Conservation (phyloP, 2,113 vertebrate genomes). For the Acinonyx jubatus region DNA sequence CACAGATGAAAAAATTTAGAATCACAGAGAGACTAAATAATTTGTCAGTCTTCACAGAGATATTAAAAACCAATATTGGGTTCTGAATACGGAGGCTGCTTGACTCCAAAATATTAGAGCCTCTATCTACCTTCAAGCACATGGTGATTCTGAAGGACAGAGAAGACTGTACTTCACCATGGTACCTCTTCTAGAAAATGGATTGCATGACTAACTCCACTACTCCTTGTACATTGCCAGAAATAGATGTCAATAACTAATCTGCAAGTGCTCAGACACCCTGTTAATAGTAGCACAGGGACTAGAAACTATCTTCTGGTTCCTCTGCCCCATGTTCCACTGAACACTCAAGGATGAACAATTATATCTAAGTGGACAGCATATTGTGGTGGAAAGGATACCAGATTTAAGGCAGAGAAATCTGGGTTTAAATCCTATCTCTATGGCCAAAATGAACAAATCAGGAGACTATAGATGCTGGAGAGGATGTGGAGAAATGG, state of each 20-base stretch:
- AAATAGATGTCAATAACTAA: background rate
- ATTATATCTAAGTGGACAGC: background rate
- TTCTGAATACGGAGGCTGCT: background rate
- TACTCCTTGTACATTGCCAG: background rate
- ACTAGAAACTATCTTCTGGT: background rate
- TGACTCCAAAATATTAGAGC: background rate
- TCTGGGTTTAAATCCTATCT: background rate
- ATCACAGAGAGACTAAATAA: background rate
- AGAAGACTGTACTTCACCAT: background rate
- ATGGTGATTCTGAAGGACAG: background rate
- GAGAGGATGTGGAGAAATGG: no score
- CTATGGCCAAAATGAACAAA: background rate
- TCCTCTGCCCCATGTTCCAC: background rate
- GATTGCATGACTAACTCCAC: background rate
- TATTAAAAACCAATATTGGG: background rate
- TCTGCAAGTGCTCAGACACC: background rate
- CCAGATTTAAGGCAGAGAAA: background rate
- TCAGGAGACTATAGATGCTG: no score
- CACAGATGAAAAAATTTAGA: background rate
- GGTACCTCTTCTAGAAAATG: background rate
- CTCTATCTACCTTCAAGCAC: background rate
- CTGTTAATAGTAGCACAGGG: background rate
- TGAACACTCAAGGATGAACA: background rate
- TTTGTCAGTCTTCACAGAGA: background rate
- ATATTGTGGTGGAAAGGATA: background rate